These are phyloP conservation scores for Dendroctonus ponderosae DNA, from an alignment of 1,140 invertebrate species.

Conservation along the genomic window DNA sequence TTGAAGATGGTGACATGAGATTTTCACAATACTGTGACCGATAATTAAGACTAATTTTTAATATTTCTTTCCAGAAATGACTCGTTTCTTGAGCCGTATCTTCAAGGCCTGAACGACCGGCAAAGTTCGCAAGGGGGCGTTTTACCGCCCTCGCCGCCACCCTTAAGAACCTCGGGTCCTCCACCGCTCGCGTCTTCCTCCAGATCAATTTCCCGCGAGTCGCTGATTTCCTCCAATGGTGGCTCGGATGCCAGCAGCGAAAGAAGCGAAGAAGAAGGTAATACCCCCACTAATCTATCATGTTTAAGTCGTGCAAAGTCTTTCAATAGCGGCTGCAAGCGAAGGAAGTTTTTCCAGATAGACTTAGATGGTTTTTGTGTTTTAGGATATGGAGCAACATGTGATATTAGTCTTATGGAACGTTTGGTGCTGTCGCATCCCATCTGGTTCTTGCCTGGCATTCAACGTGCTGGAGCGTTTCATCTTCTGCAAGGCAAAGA, in stretches of 20 bases:
- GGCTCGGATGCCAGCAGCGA: slow-evolving; percentile 47
- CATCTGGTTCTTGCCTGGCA: slow-evolving; percentile 93
- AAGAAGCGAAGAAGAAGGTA: slow-evolving; percentile 46
- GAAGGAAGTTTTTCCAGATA: no score
- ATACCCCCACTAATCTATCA: neutral
- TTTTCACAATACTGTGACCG: neutral
- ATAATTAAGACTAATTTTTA: neutral
- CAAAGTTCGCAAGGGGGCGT: slow-evolving; percentile 42
- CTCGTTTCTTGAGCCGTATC: slow-evolving; percentile 47
- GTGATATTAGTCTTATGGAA: slow-evolving; percentile 82
- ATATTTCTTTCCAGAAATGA: slow-evolving; percentile 45
- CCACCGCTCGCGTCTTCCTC: slow-evolving; percentile 41
- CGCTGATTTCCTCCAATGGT: slow-evolving; percentile 46
- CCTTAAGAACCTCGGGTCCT: slow-evolving; percentile 30
- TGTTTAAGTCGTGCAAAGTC: no score
- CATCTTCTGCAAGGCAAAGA: slow-evolving; percentile 91
- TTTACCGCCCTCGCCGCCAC: slow-evolving; percentile 40
- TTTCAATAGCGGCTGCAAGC: no score
- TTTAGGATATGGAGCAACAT: slow-evolving; percentile 54
- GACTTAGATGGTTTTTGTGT: neutral
- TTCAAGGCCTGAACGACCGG: slow-evolving; percentile 43
- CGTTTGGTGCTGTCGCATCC: slow-evolving; percentile 86
- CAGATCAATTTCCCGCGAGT: slow-evolving; percentile 45
- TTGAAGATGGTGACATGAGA: neutral
- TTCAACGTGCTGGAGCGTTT: slow-evolving; percentile 86